A percentile compares a stretch with the other conserved stretches of the same genome.
These are phyloP conservation scores for Anas flavirostris DNA, from an alignment of 2,797 vertebrate genomes.

Conservation along the genomic window DNA sequence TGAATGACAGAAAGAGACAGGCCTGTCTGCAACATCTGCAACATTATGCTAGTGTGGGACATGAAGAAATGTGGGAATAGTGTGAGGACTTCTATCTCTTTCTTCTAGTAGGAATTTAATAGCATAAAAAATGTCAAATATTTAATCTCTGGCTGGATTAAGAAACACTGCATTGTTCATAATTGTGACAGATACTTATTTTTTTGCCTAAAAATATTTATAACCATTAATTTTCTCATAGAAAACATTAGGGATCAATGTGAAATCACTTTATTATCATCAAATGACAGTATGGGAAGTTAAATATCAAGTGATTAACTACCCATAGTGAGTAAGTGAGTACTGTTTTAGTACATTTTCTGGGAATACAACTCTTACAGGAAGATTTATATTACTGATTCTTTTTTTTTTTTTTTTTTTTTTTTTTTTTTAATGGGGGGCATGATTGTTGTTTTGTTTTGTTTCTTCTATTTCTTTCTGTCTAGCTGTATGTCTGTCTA, in stretches of 20 bases:
- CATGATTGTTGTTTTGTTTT: background rate
- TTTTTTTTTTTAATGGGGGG: background rate
- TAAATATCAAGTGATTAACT: background rate
- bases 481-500: background rate
- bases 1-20: background rate
- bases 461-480: background rate
- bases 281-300: background rate
- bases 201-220: background rate
- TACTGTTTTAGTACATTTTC: background rate
- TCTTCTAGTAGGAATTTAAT: background rate
- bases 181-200: background rate
- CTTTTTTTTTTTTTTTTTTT: background rate
- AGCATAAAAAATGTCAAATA: background rate
- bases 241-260: background rate
- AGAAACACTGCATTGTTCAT: accelerated
- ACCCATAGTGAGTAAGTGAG: background rate
- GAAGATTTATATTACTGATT: background rate
- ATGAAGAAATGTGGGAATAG: background rate
- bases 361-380: background rate
- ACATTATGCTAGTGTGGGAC: background rate
- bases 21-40: background rate
- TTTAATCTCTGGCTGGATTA: background rate
- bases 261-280: background rate
- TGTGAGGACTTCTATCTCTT: background rate
- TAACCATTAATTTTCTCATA: background rate